Evolutionary conservation across 2,113 vertebrate species (phyloP).

Genomic region (Misgurnus anguillicaudatus): DNA sequence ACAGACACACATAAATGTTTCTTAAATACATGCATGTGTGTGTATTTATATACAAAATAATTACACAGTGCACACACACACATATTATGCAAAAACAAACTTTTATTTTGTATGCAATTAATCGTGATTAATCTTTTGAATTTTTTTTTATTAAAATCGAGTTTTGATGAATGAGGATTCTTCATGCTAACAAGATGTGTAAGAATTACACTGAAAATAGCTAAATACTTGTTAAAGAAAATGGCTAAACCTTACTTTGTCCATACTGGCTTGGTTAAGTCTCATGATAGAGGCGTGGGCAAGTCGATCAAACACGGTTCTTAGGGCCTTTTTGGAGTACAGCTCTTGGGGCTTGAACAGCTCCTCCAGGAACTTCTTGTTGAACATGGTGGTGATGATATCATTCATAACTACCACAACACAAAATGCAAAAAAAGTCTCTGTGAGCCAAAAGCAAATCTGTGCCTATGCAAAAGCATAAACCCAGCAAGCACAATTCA

Average conservation of each 20-base stretch:
- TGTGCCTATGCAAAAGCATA: background rate
- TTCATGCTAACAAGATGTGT: too few species aligned
- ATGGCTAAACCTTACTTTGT: conserved; percentile 79
- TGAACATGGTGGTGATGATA: conserved; percentile 98
- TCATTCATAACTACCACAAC: conserved; percentile 90
- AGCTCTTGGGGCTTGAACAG: conserved; percentile 97
- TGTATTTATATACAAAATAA: too few species aligned
- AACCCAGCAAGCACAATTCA: conserved; percentile 28
- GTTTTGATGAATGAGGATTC: too few species aligned
- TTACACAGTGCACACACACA: too few species aligned
- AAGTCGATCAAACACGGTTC: conserved; percentile 91
- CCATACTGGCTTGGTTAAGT: conserved; percentile 98
- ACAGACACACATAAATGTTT: too few species aligned
- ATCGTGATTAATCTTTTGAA: too few species aligned
- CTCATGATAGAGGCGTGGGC: conserved; percentile 98
- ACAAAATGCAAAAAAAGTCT: conserved; percentile 43
- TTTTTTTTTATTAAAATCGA: too few species aligned
- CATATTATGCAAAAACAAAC: too few species aligned
- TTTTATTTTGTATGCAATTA: too few species aligned
- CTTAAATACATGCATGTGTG: too few species aligned
- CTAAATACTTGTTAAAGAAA: too few species aligned
- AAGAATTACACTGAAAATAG: background rate
- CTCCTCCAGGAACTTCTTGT: conserved; percentile 94
- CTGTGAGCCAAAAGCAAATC: conserved; percentile 6
- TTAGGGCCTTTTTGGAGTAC: conserved; percentile 94